Percentiles rank a stretch among this genome's conserved stretches.
Conservation (phyloP, 2,113 vertebrate species). For the Nycticebus coucang region DNA sequence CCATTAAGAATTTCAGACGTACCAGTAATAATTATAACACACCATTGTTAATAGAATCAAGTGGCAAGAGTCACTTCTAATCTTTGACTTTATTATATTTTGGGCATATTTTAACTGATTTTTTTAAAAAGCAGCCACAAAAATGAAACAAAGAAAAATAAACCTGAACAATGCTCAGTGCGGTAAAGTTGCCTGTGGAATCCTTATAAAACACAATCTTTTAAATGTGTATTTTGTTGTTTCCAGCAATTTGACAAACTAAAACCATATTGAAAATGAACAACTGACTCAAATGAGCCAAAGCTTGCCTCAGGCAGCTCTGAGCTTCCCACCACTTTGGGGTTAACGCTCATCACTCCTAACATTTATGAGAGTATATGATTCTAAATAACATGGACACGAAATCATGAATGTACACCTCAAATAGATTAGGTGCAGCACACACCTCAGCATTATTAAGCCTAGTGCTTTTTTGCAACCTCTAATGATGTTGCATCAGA, state of each 20-base stretch:
- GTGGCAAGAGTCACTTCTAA: background rate
- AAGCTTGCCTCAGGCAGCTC: constrained; percentile 72
- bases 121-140: background rate
- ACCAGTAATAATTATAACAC: background rate
- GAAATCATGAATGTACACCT: constrained; percentile 3
- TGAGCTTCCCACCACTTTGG: constrained; percentile 55
- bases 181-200: background rate
- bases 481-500: background rate
- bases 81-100: constrained; percentile 32
- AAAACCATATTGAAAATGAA: constrained; percentile 78
- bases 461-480: background rate
- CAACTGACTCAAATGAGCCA: constrained; percentile 64
- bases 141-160: constrained; percentile 46
- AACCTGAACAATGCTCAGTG: background rate
- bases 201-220: constrained; percentile 24
- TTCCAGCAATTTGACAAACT: constrained; percentile 70
- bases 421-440: background rate
- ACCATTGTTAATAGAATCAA: constrained; percentile 34
- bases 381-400: constrained; percentile 47
- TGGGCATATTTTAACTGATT: constrained; percentile 18
- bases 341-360: constrained; percentile 46
- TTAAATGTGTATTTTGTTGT: constrained; percentile 73
- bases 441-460: background rate
- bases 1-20: constrained; percentile 6
- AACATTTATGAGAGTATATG: constrained; percentile 46